Evolutionary conservation across 2,888 invertebrate species (phyloP), one percentile per base, ranked within the genome.

Genomic region (Horisme vitalbata): DNA sequence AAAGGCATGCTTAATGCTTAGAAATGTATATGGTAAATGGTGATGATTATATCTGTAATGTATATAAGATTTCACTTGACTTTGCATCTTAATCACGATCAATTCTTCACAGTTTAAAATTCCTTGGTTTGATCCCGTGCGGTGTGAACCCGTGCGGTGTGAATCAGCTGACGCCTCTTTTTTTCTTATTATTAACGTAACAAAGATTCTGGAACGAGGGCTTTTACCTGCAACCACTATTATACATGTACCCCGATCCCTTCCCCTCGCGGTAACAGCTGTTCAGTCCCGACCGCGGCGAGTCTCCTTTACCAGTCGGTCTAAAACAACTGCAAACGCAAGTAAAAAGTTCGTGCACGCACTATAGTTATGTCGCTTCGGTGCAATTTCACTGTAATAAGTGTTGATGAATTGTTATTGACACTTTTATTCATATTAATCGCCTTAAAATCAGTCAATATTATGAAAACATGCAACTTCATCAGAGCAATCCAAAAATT

Each of bases 171-270:
- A 32, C 9, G 23, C 0, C 18, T 12, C 18, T 26, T 5, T 8
- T 14, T 1, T n/a, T 37, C 33, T 38, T 47, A 30, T 48, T 48
- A 36, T 28, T 28, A 33, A 11, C 20, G 2, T 13, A 18, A 21
- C 34, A 7, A 32, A 26, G 6, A 1, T 7, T 14, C 12, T 15
- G 15, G 10, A 39, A 38, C 53, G 64, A 68, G 46, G 39, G 55
- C 51, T 66, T 67, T 75, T 83, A 83, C 83, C 84, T 83, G 83
- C 70, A 54, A 67, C 71, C 74, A 53, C 50, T 49, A 21, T 46
- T 45, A 13, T 39, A 15, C 8, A 11, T 6, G 36, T 15, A 24
- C 36, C 31, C 23, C 38, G 18, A 26, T 41, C 46, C 49, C 49
- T 30, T 47, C 39, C 47, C 43, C 8, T 26, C 43, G 44, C 46